Conservation (phyloP, 1,140 invertebrate genomes). For the Zaprionus ghesquierei region DNA sequence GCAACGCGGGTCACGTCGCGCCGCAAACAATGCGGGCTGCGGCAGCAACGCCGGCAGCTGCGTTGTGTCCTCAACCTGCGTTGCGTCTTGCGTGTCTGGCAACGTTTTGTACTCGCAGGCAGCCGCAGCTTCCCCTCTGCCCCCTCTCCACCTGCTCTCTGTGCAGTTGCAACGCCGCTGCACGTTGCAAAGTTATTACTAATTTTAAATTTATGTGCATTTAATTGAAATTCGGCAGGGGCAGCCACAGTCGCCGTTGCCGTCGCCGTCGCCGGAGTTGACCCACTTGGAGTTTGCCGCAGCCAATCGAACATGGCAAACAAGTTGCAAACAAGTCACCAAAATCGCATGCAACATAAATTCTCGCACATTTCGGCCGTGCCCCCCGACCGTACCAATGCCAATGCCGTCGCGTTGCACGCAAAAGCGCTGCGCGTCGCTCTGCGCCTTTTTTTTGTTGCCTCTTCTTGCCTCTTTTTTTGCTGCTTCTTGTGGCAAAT, state of each 20-base stretch:
- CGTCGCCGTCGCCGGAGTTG: conserved; percentile 12
- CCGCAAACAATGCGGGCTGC: conserved; percentile 58
- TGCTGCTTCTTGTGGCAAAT: conserved; percentile 49
- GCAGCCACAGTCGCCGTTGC: conserved; percentile 12
- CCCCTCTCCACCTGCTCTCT: no score
- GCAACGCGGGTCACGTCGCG: conserved; percentile 61
- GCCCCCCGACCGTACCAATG: no score
- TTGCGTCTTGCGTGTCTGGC: conserved; percentile 68
- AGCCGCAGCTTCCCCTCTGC: not conserved
- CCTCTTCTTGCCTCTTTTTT: conserved; percentile 27
- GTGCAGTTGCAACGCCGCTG: not conserved
- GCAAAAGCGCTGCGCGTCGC: conserved; percentile 15
- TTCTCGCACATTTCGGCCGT: conserved; percentile 71
- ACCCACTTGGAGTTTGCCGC: conserved; percentile 54
- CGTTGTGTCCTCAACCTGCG: conserved; percentile 18
- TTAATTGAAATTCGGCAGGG: conserved; percentile 77
- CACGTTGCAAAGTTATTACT: conserved; percentile 72
- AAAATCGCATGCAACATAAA: conserved; percentile 79
- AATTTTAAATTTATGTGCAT: conserved; percentile 81
- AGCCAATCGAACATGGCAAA: conserved; percentile 68
- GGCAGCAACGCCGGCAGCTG: conserved; percentile 51
- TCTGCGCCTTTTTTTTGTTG: conserved; percentile 18
- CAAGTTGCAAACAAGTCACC: conserved; percentile 79
- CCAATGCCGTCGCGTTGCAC: conserved; percentile 31
- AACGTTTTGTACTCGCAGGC: conserved; percentile 58